Base-by-base conservation (phyloP, 1,140 invertebrate genomes). In the Macrotrachela quadricornifera region DNA sequence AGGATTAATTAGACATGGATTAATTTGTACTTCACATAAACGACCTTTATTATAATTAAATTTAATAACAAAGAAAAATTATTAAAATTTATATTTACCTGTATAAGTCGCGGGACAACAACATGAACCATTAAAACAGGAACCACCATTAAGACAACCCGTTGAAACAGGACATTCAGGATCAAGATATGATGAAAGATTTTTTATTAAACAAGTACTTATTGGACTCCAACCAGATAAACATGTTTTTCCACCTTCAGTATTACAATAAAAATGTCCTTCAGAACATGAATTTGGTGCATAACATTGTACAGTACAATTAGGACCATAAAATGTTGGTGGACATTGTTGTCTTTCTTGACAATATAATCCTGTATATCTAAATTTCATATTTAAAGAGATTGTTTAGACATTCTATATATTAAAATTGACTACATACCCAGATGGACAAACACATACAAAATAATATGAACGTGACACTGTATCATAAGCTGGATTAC, bases 141-240 rank as follows among this genome's bases (percentile, higher is more conserved):
- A 38, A 39, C 53, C 53, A 17, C 53, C 53, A 46, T 54, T 54
- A 17, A 46, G 46, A 21, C 53, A 54, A n/a, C 53, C 53, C 10
- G 46, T 39, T 39, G 38, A 18, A 30, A 38, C 11, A 21, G 53
- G 53, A 50, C 53, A 54, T 21, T 54, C 53, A 15, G 46, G 46
- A 54, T 54, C 53, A 21, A 46, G 15, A 15, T 40, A 40, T 43
- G 46, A 16, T 38, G 37, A 36, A 36, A 54, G 14, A 15, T 44
- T 17, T 37, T 49, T 48, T 18, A 17, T 15, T 36, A 49, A 30
- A 47, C 53, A 54, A 8, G 21, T 30, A 45, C 42, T 49, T 18
- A 21, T 6, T 13, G 46, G 46, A 1, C 30, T n/a, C 53, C 53
- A 54, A 39, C 44, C 44, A n/a, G 46, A 21, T 30, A 30, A 16